These are phyloP conservation scores for Drosophila setosimentum DNA, from an alignment of 2,888 invertebrate species.

Conservation along the genomic window DNA sequence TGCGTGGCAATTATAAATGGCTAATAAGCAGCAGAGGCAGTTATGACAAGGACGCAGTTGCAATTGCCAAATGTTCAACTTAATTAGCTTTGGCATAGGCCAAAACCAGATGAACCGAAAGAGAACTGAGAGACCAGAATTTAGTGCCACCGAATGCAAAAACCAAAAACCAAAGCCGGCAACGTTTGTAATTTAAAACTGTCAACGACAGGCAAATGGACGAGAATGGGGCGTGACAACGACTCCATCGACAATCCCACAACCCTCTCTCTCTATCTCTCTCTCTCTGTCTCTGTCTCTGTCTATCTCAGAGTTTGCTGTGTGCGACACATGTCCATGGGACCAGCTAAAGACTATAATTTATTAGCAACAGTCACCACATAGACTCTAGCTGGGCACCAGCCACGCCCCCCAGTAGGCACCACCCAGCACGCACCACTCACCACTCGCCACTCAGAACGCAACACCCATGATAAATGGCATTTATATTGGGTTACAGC, in stretches of 20 bases:
- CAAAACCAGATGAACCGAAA: constrained; percentile 28
- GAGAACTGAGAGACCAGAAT: not conserved
- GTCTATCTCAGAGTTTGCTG: constrained; percentile 9
- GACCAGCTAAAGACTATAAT: constrained; percentile 62
- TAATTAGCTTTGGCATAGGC: constrained; percentile 59
- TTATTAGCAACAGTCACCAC: constrained; percentile 79
- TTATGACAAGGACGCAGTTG: constrained; percentile 59
- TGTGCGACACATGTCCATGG: constrained; percentile 70
- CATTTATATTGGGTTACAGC: constrained; percentile 77
- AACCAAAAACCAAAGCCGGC: constrained; percentile 44
- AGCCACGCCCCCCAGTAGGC: constrained; percentile 45
- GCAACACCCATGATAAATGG: constrained; percentile 72
- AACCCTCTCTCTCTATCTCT: not conserved
- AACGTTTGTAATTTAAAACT: constrained; percentile 80
- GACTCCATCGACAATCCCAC: not conserved
- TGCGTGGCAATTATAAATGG: constrained; percentile 68
- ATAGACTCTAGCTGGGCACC: constrained; percentile 38
- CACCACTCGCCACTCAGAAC: constrained; percentile 11
- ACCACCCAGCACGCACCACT: not conserved
- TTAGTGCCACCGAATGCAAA: not conserved
- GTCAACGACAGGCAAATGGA: constrained; percentile 66
- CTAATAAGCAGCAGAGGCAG: constrained; percentile 55
- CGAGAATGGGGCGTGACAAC: constrained; percentile 13
- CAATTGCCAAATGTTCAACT: constrained; percentile 67
- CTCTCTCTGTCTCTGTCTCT: not conserved